Percentiles rank a stretch among this genome's conserved stretches.
These are phyloP conservation scores for Lucilia cuprina DNA, from an alignment of 1,140 invertebrate genomes.

Conservation along the genomic window DNA sequence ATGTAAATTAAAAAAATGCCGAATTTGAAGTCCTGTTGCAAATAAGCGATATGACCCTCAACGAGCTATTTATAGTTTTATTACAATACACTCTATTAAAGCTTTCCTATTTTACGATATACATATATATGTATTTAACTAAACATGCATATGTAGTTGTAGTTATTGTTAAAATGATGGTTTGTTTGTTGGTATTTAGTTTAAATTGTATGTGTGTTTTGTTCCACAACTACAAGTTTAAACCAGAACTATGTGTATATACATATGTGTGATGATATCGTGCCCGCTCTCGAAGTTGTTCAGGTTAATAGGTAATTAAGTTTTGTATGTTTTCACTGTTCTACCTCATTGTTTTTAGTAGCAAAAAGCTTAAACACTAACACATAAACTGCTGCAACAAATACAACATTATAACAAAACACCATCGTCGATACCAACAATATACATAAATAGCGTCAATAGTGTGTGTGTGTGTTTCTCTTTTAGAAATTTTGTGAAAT, in stretches of 20 bases:
- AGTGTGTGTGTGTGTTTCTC: too few species aligned
- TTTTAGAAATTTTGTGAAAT: too few species aligned
- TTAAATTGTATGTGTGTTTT: not conserved
- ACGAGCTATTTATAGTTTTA: too few species aligned
- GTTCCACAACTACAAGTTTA: not conserved
- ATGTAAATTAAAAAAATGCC: too few species aligned
- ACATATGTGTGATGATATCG: not conserved
- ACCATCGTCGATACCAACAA: not conserved
- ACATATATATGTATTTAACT: not conserved
- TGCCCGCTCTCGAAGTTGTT: not conserved
- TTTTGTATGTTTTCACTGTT: not conserved
- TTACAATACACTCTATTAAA: too few species aligned
- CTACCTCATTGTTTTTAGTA: not conserved
- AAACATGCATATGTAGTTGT: not conserved
- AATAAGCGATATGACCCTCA: too few species aligned
- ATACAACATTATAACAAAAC: not conserved
- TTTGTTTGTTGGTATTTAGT: not conserved
- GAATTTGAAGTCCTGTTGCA: too few species aligned
- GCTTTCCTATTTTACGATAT: too few species aligned
- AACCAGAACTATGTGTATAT: too few species aligned
- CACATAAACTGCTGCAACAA: not conserved
- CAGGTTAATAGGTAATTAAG: constrained; percentile 14
- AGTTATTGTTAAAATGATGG: not conserved
- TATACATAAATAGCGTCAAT: not conserved
- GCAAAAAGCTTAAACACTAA: not conserved